Conservation (phyloP, 2,888 invertebrate species). For the Ectobius pallidus region DNA sequence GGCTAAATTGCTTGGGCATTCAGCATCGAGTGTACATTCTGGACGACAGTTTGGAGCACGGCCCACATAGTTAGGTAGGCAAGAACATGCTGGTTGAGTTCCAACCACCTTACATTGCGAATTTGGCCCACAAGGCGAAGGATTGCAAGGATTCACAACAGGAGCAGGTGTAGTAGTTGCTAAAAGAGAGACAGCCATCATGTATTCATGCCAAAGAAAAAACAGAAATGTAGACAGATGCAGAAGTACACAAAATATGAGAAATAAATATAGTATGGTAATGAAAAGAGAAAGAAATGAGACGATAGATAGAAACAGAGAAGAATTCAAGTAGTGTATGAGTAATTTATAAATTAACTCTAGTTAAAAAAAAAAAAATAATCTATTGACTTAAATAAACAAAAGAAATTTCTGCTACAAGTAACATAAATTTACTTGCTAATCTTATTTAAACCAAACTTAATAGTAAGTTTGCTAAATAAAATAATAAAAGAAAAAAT, state of each 20-base stretch:
- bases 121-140: slow-evolving; percentile 84
- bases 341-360: slow-evolving; percentile 18
- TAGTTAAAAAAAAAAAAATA: neutral
- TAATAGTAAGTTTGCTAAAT: no score
- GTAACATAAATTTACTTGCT: no score
- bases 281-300: neutral
- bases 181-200: slow-evolving; percentile 27
- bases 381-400: neutral
- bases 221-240: slow-evolving; percentile 22
- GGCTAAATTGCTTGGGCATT: slow-evolving; percentile 81
- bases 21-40: slow-evolving; percentile 79
- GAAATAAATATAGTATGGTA: slow-evolving; percentile 22
- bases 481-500: no score
- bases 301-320: neutral
- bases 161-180: slow-evolving; percentile 50
- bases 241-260: neutral
- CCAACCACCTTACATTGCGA: slow-evolving; percentile 82
- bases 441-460: no score
- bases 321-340: neutral
- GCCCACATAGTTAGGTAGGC: slow-evolving; percentile 78
- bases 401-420: neutral
- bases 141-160: slow-evolving; percentile 71
- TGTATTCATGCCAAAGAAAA: slow-evolving; percentile 13
- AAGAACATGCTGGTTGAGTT: slow-evolving; percentile 84
- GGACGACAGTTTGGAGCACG: slow-evolving; percentile 86